A percentile compares a stretch with the other conserved stretches of the same genome.
Evolutionary conservation across 1,140 invertebrate genomes (phyloP).

Genomic region (Oryctes rhinoceros): DNA sequence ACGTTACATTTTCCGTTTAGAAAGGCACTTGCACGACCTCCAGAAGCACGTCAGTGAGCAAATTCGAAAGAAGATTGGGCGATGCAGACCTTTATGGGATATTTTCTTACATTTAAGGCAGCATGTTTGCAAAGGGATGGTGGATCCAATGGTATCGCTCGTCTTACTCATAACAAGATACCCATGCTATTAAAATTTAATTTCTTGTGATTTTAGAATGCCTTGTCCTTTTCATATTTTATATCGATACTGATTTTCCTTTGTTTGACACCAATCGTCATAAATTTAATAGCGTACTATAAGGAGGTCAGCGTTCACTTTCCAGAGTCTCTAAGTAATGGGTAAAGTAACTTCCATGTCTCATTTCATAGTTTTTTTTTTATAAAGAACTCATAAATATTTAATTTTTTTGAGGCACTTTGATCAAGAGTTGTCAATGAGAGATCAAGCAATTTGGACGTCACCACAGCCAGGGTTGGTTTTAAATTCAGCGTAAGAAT

Average conservation of each 20-base stretch:
- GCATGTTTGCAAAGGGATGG: neutral
- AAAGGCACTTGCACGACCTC: neutral
- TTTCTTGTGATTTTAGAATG: neutral
- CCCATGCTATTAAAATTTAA: neutral
- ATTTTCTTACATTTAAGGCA: neutral
- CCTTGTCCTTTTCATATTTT: conserved; percentile 12
- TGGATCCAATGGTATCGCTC: neutral
- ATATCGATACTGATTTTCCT: neutral
- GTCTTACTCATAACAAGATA: neutral
- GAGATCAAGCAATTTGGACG: neutral
- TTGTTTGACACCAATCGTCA: neutral
- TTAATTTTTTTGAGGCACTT: neutral
- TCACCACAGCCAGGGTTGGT: neutral
- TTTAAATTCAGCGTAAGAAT: neutral
- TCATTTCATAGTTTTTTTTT: neutral
- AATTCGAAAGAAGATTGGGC: neutral
- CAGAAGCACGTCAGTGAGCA: neutral
- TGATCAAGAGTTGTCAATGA: neutral
- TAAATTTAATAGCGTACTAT: neutral
- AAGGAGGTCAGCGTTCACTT: neutral
- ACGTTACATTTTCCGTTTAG: conserved; percentile 14
- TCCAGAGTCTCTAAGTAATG: neutral
- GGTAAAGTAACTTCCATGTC: neutral
- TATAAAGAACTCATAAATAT: neutral
- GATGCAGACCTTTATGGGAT: conserved; percentile 23